A percentile compares a stretch with the other conserved stretches of the same genome.
phyloP scores from a whole-genome alignment of 2,797 vertebrate genomes.

The Lerista edwardsae region DNA sequence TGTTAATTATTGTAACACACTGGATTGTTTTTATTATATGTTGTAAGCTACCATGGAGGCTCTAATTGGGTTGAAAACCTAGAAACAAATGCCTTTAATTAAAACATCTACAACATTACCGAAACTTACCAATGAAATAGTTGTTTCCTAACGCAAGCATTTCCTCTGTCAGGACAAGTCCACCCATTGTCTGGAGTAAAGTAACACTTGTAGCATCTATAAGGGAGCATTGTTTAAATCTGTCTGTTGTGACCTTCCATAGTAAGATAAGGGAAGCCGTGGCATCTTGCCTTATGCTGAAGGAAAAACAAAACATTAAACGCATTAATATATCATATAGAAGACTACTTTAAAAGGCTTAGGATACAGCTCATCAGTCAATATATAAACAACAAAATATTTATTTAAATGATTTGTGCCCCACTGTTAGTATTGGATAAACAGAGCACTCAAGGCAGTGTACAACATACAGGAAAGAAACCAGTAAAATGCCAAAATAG shows the following conservation, averaged over 20 bases:
- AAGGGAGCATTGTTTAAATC: conserved; percentile 91
- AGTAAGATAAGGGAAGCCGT: conserved; percentile 86
- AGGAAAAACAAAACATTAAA: not conserved
- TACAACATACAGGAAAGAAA: too few relatives aligned
- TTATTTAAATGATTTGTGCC: too few relatives aligned
- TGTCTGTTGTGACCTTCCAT: conserved; percentile 88
- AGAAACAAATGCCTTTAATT: not conserved
- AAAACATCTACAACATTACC: not conserved
- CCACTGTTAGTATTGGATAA: too few relatives aligned
- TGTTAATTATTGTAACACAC: not conserved
- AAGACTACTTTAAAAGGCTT: not conserved
- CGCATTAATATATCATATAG: not conserved
- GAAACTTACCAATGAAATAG: conserved; percentile 92
- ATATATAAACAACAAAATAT: not conserved
- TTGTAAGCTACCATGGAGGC: not conserved
- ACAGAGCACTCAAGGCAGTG: too few relatives aligned
- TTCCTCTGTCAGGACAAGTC: conserved; percentile 90
- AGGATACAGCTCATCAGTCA: not conserved
- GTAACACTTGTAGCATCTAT: conserved; percentile 87
- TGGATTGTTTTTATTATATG: not conserved
- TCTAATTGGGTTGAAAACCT: not conserved
- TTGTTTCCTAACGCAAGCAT: conserved; percentile 89
- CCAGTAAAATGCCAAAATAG: too few relatives aligned
- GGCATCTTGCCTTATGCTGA: conserved; percentile 81
- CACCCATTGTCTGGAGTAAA: conserved; percentile 88